A percentile compares a stretch with the other conserved stretches of the same genome.
These are phyloP conservation scores for Temnothorax longispinosus DNA, from an alignment of 1,140 invertebrate species.

Conservation along the genomic window DNA sequence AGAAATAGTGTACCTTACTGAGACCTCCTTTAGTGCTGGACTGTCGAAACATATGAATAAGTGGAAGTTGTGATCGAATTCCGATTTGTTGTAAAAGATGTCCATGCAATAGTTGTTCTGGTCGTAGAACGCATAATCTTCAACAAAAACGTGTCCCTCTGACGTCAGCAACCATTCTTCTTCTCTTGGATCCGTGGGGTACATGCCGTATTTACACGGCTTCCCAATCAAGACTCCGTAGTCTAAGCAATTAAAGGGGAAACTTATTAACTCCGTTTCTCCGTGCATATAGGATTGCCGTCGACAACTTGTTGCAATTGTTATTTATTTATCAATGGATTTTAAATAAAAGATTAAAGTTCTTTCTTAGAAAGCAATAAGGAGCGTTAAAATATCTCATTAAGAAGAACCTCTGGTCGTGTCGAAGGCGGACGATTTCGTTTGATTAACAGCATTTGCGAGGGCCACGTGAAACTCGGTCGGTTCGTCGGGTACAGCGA, in stretches of 20 bases:
- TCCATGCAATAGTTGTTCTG: conserved; percentile 71
- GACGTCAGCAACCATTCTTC: conserved; percentile 55
- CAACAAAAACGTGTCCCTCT: conserved; percentile 39
- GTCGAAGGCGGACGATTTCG: neutral
- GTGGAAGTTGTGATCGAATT: conserved; percentile 24
- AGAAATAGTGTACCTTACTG: conserved; percentile 3
- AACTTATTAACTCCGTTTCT: neutral
- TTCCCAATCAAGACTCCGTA: conserved; percentile 72
- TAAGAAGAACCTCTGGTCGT: neutral
- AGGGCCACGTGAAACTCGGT: conserved; percentile 30
- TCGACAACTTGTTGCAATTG: neutral
- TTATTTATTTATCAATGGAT: neutral
- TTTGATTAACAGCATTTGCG: neutral
- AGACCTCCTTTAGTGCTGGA: neutral
- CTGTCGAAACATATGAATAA: conserved; percentile 68
- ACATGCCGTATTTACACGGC: conserved; percentile 63
- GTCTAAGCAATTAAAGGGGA: conserved; percentile 53
- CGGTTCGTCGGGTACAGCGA: neutral
- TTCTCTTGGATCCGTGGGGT: neutral
- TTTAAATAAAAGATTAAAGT: neutral
- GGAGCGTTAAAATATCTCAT: neutral
- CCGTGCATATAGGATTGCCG: neutral
- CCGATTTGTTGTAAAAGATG: conserved; percentile 19
- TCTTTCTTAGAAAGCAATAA: neutral
- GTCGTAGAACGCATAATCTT: neutral